phyloP scores from a whole-genome alignment of 2,888 invertebrate genomes.

The Hirtodrosophila confusa region DNA sequence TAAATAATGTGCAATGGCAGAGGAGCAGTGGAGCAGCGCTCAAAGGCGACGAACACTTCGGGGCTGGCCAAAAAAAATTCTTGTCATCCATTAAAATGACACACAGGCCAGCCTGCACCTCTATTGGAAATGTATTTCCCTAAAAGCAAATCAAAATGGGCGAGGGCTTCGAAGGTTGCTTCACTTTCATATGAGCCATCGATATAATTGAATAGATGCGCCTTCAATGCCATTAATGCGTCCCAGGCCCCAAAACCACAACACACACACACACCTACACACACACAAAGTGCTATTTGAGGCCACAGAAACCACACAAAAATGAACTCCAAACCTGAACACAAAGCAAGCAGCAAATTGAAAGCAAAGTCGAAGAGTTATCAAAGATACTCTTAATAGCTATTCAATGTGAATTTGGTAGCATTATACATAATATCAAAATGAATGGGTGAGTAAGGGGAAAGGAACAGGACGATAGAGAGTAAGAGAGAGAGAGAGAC shows the following conservation, averaged over 20 bases:
- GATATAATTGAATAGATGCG: slow-evolving; percentile 75
- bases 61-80: slow-evolving; percentile 29
- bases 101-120: slow-evolving; percentile 34
- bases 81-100: slow-evolving; percentile 71
- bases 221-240: slow-evolving; percentile 73
- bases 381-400: slow-evolving; percentile 40
- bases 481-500: too few relatives aligned
- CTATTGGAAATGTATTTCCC: slow-evolving; percentile 20
- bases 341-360: slow-evolving; percentile 22
- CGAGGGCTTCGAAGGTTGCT: slow-evolving; percentile 3
- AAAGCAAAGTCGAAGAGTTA: slow-evolving; percentile 27
- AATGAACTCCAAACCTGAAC: slow-evolving; percentile 5
- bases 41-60: slow-evolving; percentile 8
- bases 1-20: slow-evolving; percentile 67
- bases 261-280: slow-evolving; percentile 24
- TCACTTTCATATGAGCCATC: slow-evolving; percentile 24
- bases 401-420: slow-evolving; percentile 48
- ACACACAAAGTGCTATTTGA: slow-evolving; percentile 58
- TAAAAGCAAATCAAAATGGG: slow-evolving; percentile 32
- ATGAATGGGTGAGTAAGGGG: not conserved
- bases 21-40: not conserved
- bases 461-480: too few relatives aligned
- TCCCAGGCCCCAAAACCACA: slow-evolving; percentile 21
- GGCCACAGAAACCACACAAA: slow-evolving; percentile 70
- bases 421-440: slow-evolving; percentile 61